phyloP scores from a whole-genome alignment of 2,113 vertebrate species.

The Rostratula benghalensis region DNA sequence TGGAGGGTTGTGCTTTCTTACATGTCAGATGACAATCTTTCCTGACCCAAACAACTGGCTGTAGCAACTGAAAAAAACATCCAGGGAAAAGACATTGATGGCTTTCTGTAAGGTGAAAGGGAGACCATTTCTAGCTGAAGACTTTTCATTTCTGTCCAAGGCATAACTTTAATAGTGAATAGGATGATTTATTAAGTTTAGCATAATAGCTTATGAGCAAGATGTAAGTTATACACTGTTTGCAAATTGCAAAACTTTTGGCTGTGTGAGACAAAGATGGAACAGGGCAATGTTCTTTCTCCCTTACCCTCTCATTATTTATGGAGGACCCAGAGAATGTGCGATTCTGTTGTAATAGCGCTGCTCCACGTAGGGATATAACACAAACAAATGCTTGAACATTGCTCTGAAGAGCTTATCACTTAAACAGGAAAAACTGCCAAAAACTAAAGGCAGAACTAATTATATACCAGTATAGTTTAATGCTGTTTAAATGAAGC shows the following conservation, averaged over 20 bases:
- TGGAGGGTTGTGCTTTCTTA: neutral
- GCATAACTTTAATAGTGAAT: neutral
- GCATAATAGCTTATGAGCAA: neutral
- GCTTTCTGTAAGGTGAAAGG: neutral
- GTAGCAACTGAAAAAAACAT: neutral
- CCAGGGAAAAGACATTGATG: neutral
- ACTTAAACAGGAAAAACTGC: neutral
- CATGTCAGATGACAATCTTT: neutral
- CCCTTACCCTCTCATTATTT: neutral
- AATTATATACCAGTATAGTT: neutral
- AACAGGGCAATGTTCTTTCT: neutral
- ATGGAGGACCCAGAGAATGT: neutral
- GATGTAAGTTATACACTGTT: neutral
- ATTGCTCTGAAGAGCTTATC: neutral
- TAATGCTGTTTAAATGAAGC: constrained; percentile 6
- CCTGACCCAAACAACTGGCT: neutral
- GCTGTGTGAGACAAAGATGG: neutral
- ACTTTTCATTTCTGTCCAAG: neutral
- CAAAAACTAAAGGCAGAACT: neutral
- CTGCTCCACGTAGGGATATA: neutral
- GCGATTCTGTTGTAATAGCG: neutral
- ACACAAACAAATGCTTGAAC: neutral
- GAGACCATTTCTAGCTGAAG: neutral
- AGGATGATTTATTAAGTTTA: neutral
- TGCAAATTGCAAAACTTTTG: neutral